Percentiles rank a stretch among this genome's conserved stretches.
Conservation (phyloP, 2,888 invertebrate genomes). For the Campaea margaritaria region DNA sequence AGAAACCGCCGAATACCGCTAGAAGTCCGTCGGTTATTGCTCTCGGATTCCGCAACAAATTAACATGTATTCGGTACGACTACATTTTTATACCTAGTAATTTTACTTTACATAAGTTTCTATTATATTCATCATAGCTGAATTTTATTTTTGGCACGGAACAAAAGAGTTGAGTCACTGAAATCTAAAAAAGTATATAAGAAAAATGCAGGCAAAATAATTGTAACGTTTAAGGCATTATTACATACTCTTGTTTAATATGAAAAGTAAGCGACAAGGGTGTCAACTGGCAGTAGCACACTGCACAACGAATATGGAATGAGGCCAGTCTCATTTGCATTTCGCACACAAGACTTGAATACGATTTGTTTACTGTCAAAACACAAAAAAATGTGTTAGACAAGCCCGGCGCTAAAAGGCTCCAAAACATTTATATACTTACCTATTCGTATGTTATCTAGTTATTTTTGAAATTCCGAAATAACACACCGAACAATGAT, state of each 20-base stretch:
- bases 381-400: conserved; percentile 11
- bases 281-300: conserved; percentile 24
- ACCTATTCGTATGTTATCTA: no score
- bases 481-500: no score
- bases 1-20: conserved; percentile 84
- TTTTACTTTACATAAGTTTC: conserved; percentile 70
- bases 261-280: conserved; percentile 1
- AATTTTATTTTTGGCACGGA: conserved; percentile 38
- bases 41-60: conserved; percentile 85
- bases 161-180: conserved; percentile 24
- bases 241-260: background rate
- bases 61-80: conserved; percentile 84
- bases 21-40: conserved; percentile 81
- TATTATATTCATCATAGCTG: conserved; percentile 45
- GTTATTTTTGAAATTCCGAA: no score
- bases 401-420: background rate
- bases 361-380: conserved; percentile 35
- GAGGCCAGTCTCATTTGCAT: conserved; percentile 58
- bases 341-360: conserved; percentile 53
- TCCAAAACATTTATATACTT: background rate
- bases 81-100: conserved; percentile 78
- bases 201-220: background rate
- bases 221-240: background rate
- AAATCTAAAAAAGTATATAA: background rate
- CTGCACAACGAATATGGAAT: conserved; percentile 35